A percentile compares a stretch with the other conserved stretches of the same genome.
Evolutionary conservation across 2,113 vertebrate species (phyloP).

Genomic region (Kryptolebias marmoratus): DNA sequence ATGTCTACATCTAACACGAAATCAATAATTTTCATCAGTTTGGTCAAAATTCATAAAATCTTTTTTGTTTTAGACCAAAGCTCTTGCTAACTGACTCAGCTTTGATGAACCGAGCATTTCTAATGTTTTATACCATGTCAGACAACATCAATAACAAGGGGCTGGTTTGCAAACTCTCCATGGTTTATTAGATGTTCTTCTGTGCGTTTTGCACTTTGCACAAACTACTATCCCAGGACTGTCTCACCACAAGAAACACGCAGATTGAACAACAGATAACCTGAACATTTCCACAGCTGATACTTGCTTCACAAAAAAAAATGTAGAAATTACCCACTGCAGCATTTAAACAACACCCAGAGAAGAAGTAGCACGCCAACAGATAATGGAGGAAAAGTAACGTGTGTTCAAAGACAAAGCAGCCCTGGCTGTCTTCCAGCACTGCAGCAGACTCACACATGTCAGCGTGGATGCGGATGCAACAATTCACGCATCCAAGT

Average conservation of each 20-base stretch:
- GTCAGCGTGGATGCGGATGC: constrained; percentile 32
- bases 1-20: too few relatives aligned
- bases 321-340: constrained; percentile 15
- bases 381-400: constrained; percentile 28
- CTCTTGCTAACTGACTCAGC: background rate
- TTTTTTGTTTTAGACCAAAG: background rate
- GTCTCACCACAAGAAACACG: constrained; percentile 39
- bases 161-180: constrained; percentile 5
- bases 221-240: background rate
- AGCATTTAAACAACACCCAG: constrained; percentile 9
- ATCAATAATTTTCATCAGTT: too few relatives aligned
- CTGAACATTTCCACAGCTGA: background rate
- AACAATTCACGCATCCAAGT: constrained; percentile 18
- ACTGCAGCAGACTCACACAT: constrained; percentile 65
- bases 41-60: too few relatives aligned
- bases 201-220: background rate
- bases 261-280: constrained; percentile 10
- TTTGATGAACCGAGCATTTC: too few relatives aligned
- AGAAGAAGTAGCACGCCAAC: constrained; percentile 20
- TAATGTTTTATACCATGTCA: background rate
- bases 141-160: constrained; percentile 11
- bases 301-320: background rate
- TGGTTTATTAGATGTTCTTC: constrained; percentile 5
- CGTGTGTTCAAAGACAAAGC: constrained; percentile 72
- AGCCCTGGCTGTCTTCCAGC: constrained; percentile 62